Evolutionary conservation across 2,888 invertebrate species (phyloP).

Genomic region (Caenorhabditis plicata): DNA sequence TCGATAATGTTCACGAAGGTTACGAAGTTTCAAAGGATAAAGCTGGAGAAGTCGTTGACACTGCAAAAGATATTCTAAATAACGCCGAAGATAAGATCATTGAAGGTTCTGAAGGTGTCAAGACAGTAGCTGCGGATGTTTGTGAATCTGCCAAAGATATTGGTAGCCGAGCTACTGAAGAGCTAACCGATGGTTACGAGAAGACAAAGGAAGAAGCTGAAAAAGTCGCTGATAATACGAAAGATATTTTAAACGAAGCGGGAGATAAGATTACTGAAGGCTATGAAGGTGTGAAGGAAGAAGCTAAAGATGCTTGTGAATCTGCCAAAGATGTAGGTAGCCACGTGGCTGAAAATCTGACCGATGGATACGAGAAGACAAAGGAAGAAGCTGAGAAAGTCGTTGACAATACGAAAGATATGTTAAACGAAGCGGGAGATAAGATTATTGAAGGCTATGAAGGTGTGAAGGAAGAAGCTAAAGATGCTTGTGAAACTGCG

Average conservation of each 20-base stretch:
- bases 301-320: no score
- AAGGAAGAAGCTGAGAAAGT: not conserved
- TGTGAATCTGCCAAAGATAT: not conserved
- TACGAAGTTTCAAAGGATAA: constrained; percentile 11
- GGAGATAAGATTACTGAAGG: no score
- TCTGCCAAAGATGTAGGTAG: no score
- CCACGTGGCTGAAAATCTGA: no score
- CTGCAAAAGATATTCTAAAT: not conserved
- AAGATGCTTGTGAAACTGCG: not conserved
- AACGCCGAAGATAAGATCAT: not conserved
- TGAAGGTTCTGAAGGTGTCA: not conserved
- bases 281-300: not conserved
- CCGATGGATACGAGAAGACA: no score
- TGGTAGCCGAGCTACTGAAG: not conserved
- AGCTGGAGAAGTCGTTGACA: not conserved
- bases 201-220: not conserved
- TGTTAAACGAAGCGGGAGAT: not conserved
- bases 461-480: constrained; percentile 5
- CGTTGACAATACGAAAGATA: not conserved
- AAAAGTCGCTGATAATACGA: no score
- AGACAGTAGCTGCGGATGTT: not conserved
- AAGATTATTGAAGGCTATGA: constrained; percentile 1
- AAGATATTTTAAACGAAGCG: no score
- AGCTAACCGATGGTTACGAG: not conserved
- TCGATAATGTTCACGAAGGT: constrained; percentile 1